Evolutionary conservation across 2,888 invertebrate species (phyloP).

Genomic region (Lochmaea capreae): DNA sequence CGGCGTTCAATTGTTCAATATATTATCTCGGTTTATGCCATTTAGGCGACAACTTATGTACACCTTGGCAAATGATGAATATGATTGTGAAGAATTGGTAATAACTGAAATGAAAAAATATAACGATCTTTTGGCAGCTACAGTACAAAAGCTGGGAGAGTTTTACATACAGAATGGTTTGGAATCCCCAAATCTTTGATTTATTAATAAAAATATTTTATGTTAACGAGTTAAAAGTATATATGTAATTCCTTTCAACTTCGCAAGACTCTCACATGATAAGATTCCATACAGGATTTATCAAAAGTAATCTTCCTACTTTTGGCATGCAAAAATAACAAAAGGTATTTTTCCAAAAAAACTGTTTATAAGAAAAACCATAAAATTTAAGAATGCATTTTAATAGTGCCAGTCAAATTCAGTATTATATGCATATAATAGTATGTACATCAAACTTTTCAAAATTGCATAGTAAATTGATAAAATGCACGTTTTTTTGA

Average conservation of each 20-base stretch:
- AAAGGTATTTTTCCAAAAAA: too few species aligned
- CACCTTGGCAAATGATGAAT: constrained; percentile 52
- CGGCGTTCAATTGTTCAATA: constrained; percentile 78
- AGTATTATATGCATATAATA: constrained; percentile 1
- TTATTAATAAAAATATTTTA: too few species aligned
- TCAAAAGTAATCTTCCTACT: too few species aligned
- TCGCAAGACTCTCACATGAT: too few species aligned
- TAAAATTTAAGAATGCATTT: neutral
- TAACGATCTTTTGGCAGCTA: constrained; percentile 69
- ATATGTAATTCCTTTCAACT: too few species aligned
- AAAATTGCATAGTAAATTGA: constrained; percentile 35
- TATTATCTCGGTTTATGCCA: constrained; percentile 57
- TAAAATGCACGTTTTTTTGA: constrained; percentile 33
- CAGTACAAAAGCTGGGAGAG: constrained; percentile 71
- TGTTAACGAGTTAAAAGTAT: too few species aligned
- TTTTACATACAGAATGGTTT: constrained; percentile 72
- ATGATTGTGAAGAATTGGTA: constrained; percentile 59
- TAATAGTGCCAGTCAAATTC: neutral
- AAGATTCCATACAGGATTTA: too few species aligned
- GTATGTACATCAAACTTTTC: neutral
- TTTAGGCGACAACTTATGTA: constrained; percentile 52
- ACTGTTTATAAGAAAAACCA: neutral
- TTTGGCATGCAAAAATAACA: too few species aligned
- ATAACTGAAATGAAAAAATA: constrained; percentile 64
- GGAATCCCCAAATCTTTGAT: constrained; percentile 56